Percentiles rank a stretch among this genome's conserved stretches.
phyloP scores from a whole-genome alignment of 2,113 vertebrate genomes.

The Gallinago jamesoni region DNA sequence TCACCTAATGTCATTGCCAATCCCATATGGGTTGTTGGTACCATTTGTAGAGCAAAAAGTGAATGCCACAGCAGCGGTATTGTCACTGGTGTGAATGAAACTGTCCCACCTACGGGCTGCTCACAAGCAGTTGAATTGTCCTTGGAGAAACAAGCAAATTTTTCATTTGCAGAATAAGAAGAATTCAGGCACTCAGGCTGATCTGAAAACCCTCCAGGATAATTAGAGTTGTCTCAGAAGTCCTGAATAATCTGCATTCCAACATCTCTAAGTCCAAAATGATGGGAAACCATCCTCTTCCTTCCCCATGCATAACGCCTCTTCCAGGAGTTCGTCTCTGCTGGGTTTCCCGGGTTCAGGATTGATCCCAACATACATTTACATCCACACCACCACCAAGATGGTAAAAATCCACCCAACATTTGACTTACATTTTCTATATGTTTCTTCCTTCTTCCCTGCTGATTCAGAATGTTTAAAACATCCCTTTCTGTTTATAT shows the following conservation, averaged over 20 bases:
- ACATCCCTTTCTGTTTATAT: background rate
- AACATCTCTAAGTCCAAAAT: background rate
- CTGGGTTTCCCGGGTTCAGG: background rate
- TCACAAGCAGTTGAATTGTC: background rate
- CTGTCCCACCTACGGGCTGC: background rate
- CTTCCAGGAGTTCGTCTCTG: background rate
- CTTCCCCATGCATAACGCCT: background rate
- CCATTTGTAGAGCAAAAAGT: background rate
- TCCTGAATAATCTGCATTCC: background rate
- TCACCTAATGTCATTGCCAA: background rate
- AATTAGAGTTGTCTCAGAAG: background rate
- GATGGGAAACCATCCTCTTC: background rate
- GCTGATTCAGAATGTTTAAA: conserved; percentile 15
- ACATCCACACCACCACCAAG: background rate
- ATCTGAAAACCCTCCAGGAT: background rate
- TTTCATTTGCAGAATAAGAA: background rate
- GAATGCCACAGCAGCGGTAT: background rate
- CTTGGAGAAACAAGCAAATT: background rate
- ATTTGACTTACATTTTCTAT: background rate
- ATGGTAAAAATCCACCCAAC: background rate
- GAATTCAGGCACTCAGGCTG: background rate
- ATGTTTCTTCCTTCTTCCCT: background rate
- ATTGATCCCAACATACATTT: background rate
- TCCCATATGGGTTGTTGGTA: background rate
- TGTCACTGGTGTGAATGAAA: background rate